A percentile compares a stretch with the other conserved stretches of the same genome.
Evolutionary conservation across 2,113 vertebrate species (phyloP).

Genomic region (Gadus macrocephalus): DNA sequence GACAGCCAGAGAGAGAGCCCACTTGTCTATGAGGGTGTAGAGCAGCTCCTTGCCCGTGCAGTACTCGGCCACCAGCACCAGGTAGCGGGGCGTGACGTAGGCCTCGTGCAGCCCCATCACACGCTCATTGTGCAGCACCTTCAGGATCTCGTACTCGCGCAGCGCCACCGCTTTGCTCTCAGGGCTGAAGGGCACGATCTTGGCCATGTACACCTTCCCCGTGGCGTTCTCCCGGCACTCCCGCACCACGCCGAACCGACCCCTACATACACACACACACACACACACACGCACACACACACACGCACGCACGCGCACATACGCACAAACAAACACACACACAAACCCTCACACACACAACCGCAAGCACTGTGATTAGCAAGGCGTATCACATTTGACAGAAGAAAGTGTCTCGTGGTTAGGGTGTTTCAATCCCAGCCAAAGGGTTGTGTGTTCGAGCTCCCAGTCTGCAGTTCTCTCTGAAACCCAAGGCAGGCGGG

Average conservation of each 20-base stretch:
- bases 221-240: conserved; percentile 90
- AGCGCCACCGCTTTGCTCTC: conserved; percentile 81
- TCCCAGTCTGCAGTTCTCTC: no score
- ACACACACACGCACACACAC: no score
- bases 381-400: no score
- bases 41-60: conserved; percentile 90
- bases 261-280: conserved; percentile 61
- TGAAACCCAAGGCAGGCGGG: no score
- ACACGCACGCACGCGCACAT: no score
- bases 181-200: conserved; percentile 84
- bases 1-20: background rate
- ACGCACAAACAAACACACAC: no score
- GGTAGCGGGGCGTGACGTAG: conserved; percentile 91
- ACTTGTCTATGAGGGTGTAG: conserved; percentile 88
- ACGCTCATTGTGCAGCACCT: conserved; percentile 81
- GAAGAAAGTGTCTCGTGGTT: no score
- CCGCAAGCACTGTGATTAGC: no score
- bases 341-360: no score
- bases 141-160: conserved; percentile 91
- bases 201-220: conserved; percentile 87
- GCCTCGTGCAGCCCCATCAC: conserved; percentile 92
- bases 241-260: conserved; percentile 86
- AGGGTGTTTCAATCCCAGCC: no score
- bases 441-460: no score
- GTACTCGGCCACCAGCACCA: conserved; percentile 90